Evolutionary conservation across 2,888 invertebrate species (phyloP), one percentile per base, ranked within the genome.

Genomic region (Octonoba sinensis): DNA sequence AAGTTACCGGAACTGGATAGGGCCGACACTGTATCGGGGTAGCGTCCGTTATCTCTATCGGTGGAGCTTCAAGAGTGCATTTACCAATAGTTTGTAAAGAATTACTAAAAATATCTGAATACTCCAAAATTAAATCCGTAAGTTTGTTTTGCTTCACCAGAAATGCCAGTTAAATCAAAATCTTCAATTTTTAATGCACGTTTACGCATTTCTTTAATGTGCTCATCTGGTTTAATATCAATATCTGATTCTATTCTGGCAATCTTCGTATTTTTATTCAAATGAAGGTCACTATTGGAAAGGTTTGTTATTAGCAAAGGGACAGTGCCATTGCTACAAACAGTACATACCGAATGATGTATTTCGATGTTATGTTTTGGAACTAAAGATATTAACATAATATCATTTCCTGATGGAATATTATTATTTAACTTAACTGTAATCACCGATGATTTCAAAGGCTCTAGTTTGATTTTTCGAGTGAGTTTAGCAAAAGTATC

Each of bases 281-380:
- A 62, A 62, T 62, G 62, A 4, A 62, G 20, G 22, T 3, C 20
- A 18, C 1, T 65, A 20, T 18, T n/a, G 18, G 65, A 65, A 11
- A 65, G 65, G 49, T 65, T 65, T 12, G 46, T 65, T 62, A 49
- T 65, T 3, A 51, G 51, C 51, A 51, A 51, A 3, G 51, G 51
- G 1, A 51, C 51, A 3, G 51, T 51, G 3, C 65, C 65, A 47
- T 65, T 12, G 15, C 0, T 12, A 6, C n/a, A 11, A 12, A 65
- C 47, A 15, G 49, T 65, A n/a, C 6, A 65, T 11, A 65, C 20
- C 15, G 65, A 46, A 13, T 46, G 11, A 65, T 65, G 65, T 2
- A 65, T 49, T 47, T 65, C 65, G 18, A 47, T 20, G 3, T 65
- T 12, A 12, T 47, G 24, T 1, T 36, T 27, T 2, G 44, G 8